phyloP scores from a whole-genome alignment of 1,140 invertebrate genomes.

The Pseudomyrmex gracilis region DNA sequence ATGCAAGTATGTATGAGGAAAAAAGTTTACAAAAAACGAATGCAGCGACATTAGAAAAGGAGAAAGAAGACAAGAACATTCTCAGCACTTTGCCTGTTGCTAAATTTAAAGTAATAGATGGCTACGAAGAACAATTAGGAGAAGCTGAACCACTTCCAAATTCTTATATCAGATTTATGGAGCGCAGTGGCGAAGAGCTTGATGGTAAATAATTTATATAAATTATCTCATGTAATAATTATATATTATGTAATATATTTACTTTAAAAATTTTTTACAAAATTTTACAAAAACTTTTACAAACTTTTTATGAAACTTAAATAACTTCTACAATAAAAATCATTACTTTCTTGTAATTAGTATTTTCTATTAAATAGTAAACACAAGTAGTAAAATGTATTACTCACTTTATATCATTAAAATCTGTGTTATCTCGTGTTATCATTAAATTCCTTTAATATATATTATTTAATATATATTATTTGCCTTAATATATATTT shows the following conservation, averaged over 20 bases:
- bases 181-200: slow-evolving; percentile 96
- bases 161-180: slow-evolving; percentile 96
- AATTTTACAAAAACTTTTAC: no score
- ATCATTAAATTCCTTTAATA: background rate
- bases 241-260: background rate
- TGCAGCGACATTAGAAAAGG: slow-evolving; percentile 72
- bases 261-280: background rate
- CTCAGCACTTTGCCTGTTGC: slow-evolving; percentile 91
- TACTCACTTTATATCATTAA: no score
- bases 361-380: background rate
- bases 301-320: no score
- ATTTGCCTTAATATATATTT: slow-evolving; percentile 39
- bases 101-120: slow-evolving; percentile 91
- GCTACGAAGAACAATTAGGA: slow-evolving; percentile 90
- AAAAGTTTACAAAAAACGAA: slow-evolving; percentile 75
- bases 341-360: background rate
- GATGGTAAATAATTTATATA: slow-evolving; percentile 89
- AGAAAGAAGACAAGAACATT: slow-evolving; percentile 82
- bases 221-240: background rate
- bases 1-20: slow-evolving; percentile 77
- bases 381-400: no score
- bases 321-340: no score
- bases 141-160: slow-evolving; percentile 92
- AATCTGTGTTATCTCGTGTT: no score
- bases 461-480: slow-evolving; percentile 25